Conservation (phyloP, 2,797 vertebrate genomes). For the Lindbergichthys nudifrons region DNA sequence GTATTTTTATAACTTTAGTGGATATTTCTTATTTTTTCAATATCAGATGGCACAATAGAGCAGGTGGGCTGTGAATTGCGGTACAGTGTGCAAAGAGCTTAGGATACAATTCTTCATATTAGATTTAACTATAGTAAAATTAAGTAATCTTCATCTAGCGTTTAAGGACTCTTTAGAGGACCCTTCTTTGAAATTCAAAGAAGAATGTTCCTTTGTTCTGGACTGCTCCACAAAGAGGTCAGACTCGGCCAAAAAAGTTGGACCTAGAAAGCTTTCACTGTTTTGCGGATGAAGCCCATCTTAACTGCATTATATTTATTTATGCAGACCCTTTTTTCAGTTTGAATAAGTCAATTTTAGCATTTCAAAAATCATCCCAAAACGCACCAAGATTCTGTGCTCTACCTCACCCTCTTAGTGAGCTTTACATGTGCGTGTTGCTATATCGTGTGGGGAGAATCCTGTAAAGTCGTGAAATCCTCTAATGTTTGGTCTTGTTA, state of each 20-base stretch:
- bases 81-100: neutral
- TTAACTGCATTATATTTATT: neutral
- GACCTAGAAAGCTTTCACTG: neutral
- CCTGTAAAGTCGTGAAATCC: slow-evolving; percentile 67
- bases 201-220: neutral
- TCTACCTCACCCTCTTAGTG: neutral
- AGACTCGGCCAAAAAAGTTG: neutral
- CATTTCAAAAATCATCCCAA: neutral
- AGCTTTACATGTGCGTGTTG: slow-evolving; percentile 34
- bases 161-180: neutral
- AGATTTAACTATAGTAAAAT: neutral
- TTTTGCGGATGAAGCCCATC: too few relatives aligned
- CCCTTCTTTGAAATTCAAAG: neutral
- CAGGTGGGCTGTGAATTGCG: neutral
- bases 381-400: neutral
- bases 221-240: neutral
- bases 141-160: neutral
- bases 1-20: slow-evolving; percentile 10
- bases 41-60: slow-evolving; percentile 13
- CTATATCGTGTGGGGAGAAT: slow-evolving; percentile 60
- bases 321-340: neutral
- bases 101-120: neutral
- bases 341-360: neutral
- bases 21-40: neutral
- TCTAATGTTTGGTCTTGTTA: slow-evolving; percentile 58